Base-by-base conservation (phyloP, 2,113 vertebrate genomes). In the Ptyas mucosa region DNA sequence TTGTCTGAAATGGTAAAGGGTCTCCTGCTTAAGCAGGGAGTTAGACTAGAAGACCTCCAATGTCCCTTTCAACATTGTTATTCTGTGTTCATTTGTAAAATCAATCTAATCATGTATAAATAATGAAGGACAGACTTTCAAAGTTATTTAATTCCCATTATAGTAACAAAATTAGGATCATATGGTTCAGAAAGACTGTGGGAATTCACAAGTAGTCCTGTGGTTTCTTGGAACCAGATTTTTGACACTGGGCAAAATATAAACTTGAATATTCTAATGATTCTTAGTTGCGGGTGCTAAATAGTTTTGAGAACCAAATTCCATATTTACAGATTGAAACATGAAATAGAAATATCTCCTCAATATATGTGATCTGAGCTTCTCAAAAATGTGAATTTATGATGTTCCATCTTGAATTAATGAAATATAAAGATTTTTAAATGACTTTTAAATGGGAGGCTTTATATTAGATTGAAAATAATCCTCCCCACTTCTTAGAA, bases 21-120 rank as follows among this genome's bases (percentile, higher is more conserved):
- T n/a, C 5, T n/a, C 12, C 61, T 14, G 11, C 61, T n/a, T 69
- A 5, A 69, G 12, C 29, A n/a, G 61, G 4, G 10, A 5, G 0
- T n/a, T 69, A 12, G 61, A 14, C 29, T n/a, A 69, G 11, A 6
- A 69, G 61, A n/a, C 11, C 11, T n/a, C 61, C 29, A 69, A 69
- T 29, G 29, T 69, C 12, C 29, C 29, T n/a, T 14, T 12, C 61
- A 69, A n/a, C 4, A 69, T n/a, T 69, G 29, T 69, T 69, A 69
- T 69, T 69, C 61, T 69, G 12, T n/a, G 23, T 64, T 93, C 46
- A 87, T 90, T 61, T 87, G 86, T 52, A 93, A 55, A 85, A 21
- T 51, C 87, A 58, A 46, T 90, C 58, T 61, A 89, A 93, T 61
- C 54, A 93, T 58, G 55, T 26, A 61, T 89, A 93, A 58, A 93